A percentile compares a stretch with the other conserved stretches of the same genome.
Evolutionary conservation across 2,888 invertebrate genomes (phyloP).

Genomic region (Zootermopsis nevadensis): DNA sequence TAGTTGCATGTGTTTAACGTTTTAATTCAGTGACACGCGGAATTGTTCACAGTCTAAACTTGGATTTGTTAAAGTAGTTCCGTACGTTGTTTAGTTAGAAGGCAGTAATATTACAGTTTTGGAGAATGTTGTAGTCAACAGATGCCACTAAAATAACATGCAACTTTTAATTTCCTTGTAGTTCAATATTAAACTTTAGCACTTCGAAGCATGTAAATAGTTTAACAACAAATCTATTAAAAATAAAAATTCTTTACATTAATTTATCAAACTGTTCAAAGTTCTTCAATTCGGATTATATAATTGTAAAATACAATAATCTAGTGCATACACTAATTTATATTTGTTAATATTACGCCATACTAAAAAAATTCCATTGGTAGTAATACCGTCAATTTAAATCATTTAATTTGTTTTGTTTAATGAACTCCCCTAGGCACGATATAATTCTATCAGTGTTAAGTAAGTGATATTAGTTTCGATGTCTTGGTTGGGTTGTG

Average conservation of each 20-base stretch:
- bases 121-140: no score
- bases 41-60: no score
- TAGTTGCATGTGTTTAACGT: no score
- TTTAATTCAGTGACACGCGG: no score
- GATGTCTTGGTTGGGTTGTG: neutral
- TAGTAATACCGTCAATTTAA: neutral
- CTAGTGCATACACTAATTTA: neutral
- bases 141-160: no score
- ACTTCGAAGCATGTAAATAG: no score
- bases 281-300: neutral
- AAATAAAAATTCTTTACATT: neutral
- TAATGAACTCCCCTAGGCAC: conserved; percentile 5
- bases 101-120: no score
- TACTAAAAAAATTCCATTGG: neutral
- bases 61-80: no score
- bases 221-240: no score
- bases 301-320: neutral
- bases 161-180: no score
- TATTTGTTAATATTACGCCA: neutral
- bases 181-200: no score
- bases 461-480: neutral
- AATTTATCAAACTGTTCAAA: neutral
- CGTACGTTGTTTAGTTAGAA: no score
- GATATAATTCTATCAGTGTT: neutral
- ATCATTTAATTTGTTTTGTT: neutral